A percentile compares a stretch with the other conserved stretches of the same genome.
These are phyloP conservation scores for Dichetophora obliterata DNA, from an alignment of 2,888 invertebrate species.

Conservation along the genomic window DNA sequence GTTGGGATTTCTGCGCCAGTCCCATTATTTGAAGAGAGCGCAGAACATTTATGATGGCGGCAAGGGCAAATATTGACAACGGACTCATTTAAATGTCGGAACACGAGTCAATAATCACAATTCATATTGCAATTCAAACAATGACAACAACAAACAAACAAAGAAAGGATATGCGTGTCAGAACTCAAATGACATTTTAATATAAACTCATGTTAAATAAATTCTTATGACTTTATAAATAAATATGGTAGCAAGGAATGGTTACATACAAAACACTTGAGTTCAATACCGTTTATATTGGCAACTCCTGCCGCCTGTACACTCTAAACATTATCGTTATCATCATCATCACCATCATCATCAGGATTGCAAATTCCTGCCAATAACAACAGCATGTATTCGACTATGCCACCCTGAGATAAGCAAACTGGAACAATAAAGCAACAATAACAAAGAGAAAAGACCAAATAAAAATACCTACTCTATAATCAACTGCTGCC, in stretches of 20 bases:
- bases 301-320: background rate
- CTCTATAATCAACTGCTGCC: background rate
- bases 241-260: no score
- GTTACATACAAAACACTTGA: no score
- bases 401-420: background rate
- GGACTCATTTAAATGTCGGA: constrained; percentile 19
- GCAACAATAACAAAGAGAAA: background rate
- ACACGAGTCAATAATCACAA: constrained; percentile 20
- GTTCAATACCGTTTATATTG: no score
- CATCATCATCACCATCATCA: constrained; percentile 7
- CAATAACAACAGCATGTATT: background rate
- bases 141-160: background rate
- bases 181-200: background rate
- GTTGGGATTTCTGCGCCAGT: constrained; percentile 34
- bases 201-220: no score
- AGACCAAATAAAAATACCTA: background rate
- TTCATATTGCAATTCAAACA: constrained; percentile 12
- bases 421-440: background rate
- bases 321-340: background rate
- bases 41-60: constrained; percentile 18
- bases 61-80: background rate
- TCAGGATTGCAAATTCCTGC: background rate
- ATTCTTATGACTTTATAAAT: no score
- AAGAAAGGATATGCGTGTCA: background rate
- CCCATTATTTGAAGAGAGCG: background rate